Evolutionary conservation across 64 coral and sea anemone genomes (phyloP), one percentile per base, ranked within the genome.

Genomic region (Hydrozoanthus tunicans): DNA sequence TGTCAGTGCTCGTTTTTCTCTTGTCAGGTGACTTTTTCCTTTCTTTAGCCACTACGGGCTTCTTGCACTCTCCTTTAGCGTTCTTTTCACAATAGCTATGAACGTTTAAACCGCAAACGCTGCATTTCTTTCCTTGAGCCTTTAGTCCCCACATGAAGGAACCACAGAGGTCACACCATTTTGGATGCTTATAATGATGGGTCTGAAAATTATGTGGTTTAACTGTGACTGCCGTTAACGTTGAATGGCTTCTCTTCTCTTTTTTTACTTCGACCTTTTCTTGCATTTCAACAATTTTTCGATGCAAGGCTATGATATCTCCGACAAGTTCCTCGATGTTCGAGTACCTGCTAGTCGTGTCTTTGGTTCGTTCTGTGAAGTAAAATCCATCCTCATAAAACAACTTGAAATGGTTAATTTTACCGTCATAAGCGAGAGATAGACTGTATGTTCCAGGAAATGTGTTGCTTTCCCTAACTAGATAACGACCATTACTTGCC

Each of bases 141-240:
- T 91, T 99, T 15, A 99, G 61, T 60, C 97, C 97, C 97, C 97
- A 99, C 90, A 99, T 96, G 55, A 99, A 99, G 15, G 58, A 51
- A 6, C 94, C 83, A 94, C 97, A 99, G 78, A 96, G 91, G 3
- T 93, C 90, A 81, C 97, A 99, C 97, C 97, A 99, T 90, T 99
- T 99, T 7, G 94, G 94, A 85, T 99, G 90, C 69, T 96, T 99
- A 79, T 99, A 99, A 54, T 93, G 79, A 63, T 99, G 90, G 55
- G 91, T 74, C 58, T 93, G 90, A 60, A 99, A 99, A 70, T 63
- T 79, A 52, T 99, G 97, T 27, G 94, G 94, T 56, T 88, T 93
- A 53, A 83, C 15, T 64, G 82, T 26, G n/a, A 92, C 32, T 17
- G 14, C 10, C 81, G 93, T 91, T 4, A 54, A 64, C 81, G 93